These are phyloP conservation scores for Pseudomyrmex cubaensis DNA, from an alignment of 1,140 invertebrate genomes.

Conservation along the genomic window DNA sequence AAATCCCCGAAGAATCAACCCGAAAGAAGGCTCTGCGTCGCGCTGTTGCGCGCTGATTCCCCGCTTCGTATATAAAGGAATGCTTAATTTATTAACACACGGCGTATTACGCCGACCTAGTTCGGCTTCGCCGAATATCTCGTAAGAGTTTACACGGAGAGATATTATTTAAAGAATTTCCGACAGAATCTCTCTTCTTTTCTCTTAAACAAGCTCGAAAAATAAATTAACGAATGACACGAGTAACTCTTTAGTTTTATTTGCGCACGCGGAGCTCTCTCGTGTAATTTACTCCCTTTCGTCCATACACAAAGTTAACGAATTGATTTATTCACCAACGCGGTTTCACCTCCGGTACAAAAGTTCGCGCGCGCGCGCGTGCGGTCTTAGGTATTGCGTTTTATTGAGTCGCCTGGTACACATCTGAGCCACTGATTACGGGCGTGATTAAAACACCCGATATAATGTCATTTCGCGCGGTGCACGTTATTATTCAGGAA, in stretches of 20 bases:
- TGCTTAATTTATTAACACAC: constrained; percentile 3
- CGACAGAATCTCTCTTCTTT: no score
- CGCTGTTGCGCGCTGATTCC: not conserved
- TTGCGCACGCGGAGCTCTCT: no score
- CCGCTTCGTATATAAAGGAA: not conserved
- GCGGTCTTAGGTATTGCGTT: not conserved
- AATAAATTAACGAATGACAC: no score
- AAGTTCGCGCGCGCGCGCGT: not conserved
- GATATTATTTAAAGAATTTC: no score
- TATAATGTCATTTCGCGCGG: constrained; percentile 23
- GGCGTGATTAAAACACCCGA: constrained; percentile 50
- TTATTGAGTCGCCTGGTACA: not conserved
- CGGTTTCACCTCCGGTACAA: no score
- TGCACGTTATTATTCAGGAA: constrained; percentile 65
- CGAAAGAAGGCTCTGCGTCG: constrained; percentile 5
- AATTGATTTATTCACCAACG: no score
- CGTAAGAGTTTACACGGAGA: no score
- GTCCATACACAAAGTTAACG: not conserved
- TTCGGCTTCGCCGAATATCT: no score
- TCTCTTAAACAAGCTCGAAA: no score
- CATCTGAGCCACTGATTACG: constrained; percentile 20
- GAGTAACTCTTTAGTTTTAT: no score
- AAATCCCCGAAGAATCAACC: not conserved
- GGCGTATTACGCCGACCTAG: no score
- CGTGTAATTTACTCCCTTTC: not conserved